These are phyloP conservation scores for Sceloporus tristichus DNA, from an alignment of 2,113 vertebrate genomes.

Conservation along the genomic window DNA sequence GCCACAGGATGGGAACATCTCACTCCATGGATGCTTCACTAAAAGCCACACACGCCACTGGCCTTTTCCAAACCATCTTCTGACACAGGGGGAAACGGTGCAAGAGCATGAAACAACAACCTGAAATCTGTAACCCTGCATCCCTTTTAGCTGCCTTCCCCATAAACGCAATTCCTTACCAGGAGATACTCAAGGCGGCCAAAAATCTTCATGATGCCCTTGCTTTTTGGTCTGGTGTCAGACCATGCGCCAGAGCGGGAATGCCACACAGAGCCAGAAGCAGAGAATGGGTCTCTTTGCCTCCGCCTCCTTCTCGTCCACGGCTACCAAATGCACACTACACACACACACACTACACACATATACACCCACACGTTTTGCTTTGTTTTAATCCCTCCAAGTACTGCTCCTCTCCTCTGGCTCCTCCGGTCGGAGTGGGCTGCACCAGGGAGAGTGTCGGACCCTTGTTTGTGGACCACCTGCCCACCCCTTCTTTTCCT, in stretches of 20 bases:
- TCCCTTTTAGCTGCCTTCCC: neutral
- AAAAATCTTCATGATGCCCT: constrained; percentile 84
- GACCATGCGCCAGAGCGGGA: neutral
- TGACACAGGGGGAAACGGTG: neutral
- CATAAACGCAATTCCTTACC: constrained; percentile 76
- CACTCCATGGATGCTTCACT: neutral
- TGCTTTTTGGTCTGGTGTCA: neutral
- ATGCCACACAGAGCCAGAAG: constrained; percentile 32
- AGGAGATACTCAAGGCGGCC: constrained; percentile 79
- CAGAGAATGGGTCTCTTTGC: constrained; percentile 43
- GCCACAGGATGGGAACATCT: neutral
- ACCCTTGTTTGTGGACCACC: constrained; percentile 63
- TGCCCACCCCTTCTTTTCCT: constrained; percentile 34
- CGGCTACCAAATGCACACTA: neutral
- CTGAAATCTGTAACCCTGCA: neutral
- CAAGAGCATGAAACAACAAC: neutral
- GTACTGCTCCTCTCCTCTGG: constrained; percentile 18
- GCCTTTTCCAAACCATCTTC: too few relatives aligned
- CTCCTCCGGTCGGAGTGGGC: constrained; percentile 24
- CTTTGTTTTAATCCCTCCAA: neutral
- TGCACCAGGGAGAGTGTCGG: neutral
- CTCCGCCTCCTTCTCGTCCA: neutral
- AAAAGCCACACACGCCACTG: neutral
- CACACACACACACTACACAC: too few relatives aligned
- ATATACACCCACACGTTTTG: too few relatives aligned